phyloP scores from a whole-genome alignment of 2,113 vertebrate species.

The Bubo blakistoni region DNA sequence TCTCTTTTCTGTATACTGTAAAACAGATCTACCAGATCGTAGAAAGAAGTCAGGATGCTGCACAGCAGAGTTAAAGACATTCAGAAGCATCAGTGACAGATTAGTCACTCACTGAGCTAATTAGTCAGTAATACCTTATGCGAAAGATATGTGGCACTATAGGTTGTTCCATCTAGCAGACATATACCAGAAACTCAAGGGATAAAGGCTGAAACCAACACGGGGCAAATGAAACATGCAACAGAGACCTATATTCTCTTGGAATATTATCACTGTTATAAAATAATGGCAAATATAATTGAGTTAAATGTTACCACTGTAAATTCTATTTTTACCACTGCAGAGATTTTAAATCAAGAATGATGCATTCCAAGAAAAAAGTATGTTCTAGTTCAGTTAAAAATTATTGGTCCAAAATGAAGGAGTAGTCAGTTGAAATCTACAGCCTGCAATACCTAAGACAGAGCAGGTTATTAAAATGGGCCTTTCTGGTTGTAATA shows the following conservation, averaged over 20 bases:
- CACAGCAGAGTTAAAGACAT: not conserved
- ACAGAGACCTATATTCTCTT: not conserved
- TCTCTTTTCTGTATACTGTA: not conserved
- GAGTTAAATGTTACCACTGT: not conserved
- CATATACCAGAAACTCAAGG: not conserved
- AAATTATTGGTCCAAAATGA: not conserved
- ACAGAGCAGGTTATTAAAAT: slow-evolving; percentile 24
- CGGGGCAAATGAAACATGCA: not conserved
- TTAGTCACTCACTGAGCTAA: not conserved
- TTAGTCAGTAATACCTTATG: not conserved
- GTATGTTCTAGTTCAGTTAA: not conserved
- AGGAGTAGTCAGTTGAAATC: not conserved
- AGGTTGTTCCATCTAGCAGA: not conserved
- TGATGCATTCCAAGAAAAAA: not conserved
- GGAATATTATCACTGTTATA: not conserved
- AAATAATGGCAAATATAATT: not conserved
- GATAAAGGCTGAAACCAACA: not conserved
- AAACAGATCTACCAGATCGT: not conserved
- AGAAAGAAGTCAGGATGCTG: not conserved
- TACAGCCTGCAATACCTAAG: not conserved
- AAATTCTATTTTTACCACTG: not conserved
- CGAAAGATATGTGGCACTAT: not conserved
- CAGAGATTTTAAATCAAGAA: not conserved
- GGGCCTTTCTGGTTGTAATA: not conserved
- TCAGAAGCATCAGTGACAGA: not conserved